Evolutionary conservation across 2,113 vertebrate species (phyloP).

Genomic region (Hyaena hyaena): DNA sequence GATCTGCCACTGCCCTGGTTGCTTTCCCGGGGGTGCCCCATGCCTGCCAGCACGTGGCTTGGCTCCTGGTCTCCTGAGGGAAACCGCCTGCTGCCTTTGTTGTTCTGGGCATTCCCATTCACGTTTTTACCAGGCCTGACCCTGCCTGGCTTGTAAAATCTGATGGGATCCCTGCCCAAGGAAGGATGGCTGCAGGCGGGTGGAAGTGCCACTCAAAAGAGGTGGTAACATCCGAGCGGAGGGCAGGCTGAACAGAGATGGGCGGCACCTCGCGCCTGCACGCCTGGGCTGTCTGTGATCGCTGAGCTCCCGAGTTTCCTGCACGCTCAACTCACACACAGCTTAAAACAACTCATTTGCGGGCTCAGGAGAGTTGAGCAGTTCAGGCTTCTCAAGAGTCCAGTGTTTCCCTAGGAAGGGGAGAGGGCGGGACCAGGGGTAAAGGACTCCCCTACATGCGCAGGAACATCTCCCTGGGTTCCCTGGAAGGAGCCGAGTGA

Average conservation of each 20-base stretch:
- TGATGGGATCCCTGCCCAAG: slow-evolving; percentile 74
- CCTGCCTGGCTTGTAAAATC: slow-evolving; percentile 73
- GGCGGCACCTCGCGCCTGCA: neutral
- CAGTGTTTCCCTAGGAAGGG: slow-evolving; percentile 41
- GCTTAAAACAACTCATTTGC: slow-evolving; percentile 38
- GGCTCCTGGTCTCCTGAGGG: slow-evolving; percentile 32
- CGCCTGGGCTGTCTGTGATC: neutral
- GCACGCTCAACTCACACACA: neutral
- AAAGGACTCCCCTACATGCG: neutral
- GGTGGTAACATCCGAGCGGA: neutral
- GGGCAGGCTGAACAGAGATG: neutral
- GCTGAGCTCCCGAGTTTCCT: neutral
- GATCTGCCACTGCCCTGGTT: neutral
- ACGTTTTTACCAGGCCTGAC: slow-evolving; percentile 63
- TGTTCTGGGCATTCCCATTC: slow-evolving; percentile 67
- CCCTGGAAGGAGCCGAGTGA: neutral
- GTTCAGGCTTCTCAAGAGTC: slow-evolving; percentile 10
- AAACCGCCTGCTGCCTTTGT: slow-evolving; percentile 48
- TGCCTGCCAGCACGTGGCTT: neutral
- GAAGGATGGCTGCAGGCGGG: slow-evolving; percentile 33
- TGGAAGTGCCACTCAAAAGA: slow-evolving; percentile 59
- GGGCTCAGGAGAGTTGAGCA: neutral
- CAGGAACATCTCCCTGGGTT: neutral
- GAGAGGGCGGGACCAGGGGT: no score
- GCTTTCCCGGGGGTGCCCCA: neutral